These are phyloP conservation scores for Mamestra configurata DNA, from an alignment of 1,140 invertebrate genomes.

Conservation along the genomic window DNA sequence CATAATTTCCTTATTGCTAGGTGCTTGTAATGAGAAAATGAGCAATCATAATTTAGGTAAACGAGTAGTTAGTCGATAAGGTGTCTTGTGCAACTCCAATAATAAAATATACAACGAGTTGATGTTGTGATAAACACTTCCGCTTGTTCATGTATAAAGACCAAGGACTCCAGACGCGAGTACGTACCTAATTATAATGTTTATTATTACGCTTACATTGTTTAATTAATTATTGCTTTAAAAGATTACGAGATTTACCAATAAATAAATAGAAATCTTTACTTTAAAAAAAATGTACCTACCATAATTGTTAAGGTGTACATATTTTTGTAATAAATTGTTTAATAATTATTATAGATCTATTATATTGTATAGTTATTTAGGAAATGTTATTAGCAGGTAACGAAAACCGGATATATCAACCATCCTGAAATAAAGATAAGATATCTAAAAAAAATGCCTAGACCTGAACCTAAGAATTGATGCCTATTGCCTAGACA, in stretches of 20 bases:
- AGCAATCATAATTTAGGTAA: slow-evolving; percentile 67
- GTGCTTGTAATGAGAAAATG: slow-evolving; percentile 65
- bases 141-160: slow-evolving; percentile 70
- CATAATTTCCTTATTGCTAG: slow-evolving; percentile 63
- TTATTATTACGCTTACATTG: slow-evolving; percentile 70
- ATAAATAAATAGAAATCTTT: slow-evolving; percentile 65
- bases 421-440: slow-evolving; percentile 40
- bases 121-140: slow-evolving; percentile 69
- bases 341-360: slow-evolving; percentile 51
- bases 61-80: slow-evolving; percentile 59
- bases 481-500: slow-evolving; percentile 39
- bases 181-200: slow-evolving; percentile 59
- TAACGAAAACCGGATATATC: slow-evolving; percentile 34
- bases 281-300: slow-evolving; percentile 58
- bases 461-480: slow-evolving; percentile 38
- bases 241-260: slow-evolving; percentile 54
- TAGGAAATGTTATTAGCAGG: slow-evolving; percentile 43
- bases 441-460: slow-evolving; percentile 41
- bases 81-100: slow-evolving; percentile 67
- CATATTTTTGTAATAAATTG: slow-evolving; percentile 55
- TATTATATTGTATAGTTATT: slow-evolving; percentile 30
- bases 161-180: slow-evolving; percentile 70
- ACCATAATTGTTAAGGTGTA: slow-evolving; percentile 57
- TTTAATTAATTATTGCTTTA: slow-evolving; percentile 68
- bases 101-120: slow-evolving; percentile 77